Conservation (phyloP, 2,888 invertebrate genomes). For the Junonia oenone region DNA sequence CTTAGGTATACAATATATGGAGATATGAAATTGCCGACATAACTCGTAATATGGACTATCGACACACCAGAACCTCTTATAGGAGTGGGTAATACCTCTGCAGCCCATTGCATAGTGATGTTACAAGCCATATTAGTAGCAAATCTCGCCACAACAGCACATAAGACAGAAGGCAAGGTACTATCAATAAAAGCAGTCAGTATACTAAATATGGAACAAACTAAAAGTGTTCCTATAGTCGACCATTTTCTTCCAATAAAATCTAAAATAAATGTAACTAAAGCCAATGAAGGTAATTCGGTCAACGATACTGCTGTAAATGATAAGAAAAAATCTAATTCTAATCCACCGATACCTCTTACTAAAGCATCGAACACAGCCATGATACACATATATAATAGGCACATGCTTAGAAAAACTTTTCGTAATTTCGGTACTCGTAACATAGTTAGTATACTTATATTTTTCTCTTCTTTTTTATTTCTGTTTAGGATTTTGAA, state of each 20-base stretch:
- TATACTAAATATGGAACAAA: conserved; percentile 45
- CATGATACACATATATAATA: conserved; percentile 47
- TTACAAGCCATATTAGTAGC: conserved; percentile 50
- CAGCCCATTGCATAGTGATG: conserved; percentile 51
- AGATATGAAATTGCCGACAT: conserved; percentile 45
- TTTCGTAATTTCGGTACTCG: conserved; percentile 44
- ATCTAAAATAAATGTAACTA: conserved; percentile 53
- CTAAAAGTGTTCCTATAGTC: conserved; percentile 34
- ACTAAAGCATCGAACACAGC: conserved; percentile 54
- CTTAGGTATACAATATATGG: conserved; percentile 59
- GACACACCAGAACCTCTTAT: conserved; percentile 54
- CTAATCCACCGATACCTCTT: conserved; percentile 47
- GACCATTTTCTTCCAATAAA: conserved; percentile 51
- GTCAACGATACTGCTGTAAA: conserved; percentile 57
- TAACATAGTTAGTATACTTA: conserved; percentile 41
- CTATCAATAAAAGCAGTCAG: conserved; percentile 43
- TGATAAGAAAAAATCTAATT: conserved; percentile 57
- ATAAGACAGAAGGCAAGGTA: conserved; percentile 49
- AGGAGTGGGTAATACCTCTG: conserved; percentile 56
- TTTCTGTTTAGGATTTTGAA: conserved; percentile 40
- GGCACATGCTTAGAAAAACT: conserved; percentile 45
- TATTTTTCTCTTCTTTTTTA: conserved; percentile 29
- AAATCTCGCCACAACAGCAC: conserved; percentile 56
- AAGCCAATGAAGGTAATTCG: conserved; percentile 52
- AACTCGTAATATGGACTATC: conserved; percentile 50